A percentile compares a stretch with the other conserved stretches of the same genome.
phyloP scores from a whole-genome alignment of 2,797 vertebrate species.

The Lophius americanus region DNA sequence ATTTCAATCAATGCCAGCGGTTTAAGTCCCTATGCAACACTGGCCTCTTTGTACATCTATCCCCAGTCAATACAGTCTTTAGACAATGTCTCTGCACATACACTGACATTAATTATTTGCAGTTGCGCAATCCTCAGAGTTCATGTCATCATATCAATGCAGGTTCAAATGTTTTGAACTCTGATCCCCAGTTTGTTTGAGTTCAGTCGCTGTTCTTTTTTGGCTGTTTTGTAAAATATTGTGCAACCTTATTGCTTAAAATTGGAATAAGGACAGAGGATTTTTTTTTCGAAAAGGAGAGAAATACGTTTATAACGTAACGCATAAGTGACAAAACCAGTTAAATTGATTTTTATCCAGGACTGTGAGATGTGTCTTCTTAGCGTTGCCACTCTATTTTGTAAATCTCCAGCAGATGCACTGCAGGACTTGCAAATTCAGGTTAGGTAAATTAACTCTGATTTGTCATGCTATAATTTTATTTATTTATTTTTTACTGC shows the following conservation, averaged over 20 bases:
- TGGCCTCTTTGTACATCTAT: conserved; percentile 30
- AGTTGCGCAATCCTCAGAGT: conserved; percentile 14
- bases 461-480: too few relatives aligned
- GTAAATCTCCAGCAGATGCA: too few relatives aligned
- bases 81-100: not conserved
- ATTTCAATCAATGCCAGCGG: conserved; percentile 47
- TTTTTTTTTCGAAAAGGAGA: not conserved
- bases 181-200: conserved; percentile 48
- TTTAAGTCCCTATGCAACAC: conserved; percentile 39
- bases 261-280: too few relatives aligned
- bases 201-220: not conserved
- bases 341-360: not conserved
- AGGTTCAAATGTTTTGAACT: conserved; percentile 24
- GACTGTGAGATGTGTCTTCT: too few relatives aligned
- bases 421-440: too few relatives aligned
- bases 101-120: too few relatives aligned
- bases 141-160: not conserved
- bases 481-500: too few relatives aligned
- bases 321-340: not conserved
- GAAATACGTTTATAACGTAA: not conserved
- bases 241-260: fast-evolving
- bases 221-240: not conserved
- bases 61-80: not conserved
- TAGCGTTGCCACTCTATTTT: too few relatives aligned
- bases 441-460: too few relatives aligned